phyloP scores from a whole-genome alignment of 1,140 invertebrate species.

The Papilio polyxenes region DNA sequence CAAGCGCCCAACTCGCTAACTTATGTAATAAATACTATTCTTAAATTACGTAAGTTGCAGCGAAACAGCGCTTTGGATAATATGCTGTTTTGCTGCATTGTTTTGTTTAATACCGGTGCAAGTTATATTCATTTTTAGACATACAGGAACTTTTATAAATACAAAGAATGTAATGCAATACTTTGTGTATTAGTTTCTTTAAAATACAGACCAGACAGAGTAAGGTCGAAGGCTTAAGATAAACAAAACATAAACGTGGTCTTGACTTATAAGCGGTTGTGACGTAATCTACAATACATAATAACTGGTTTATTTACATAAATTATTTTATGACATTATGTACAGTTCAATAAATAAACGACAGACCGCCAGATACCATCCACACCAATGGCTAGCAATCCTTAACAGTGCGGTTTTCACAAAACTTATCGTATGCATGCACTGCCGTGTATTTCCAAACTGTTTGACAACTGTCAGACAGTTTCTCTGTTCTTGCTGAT shows the following conservation, averaged over 20 bases:
- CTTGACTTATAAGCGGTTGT: too few species aligned
- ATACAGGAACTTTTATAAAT: too few species aligned
- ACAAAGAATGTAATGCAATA: neutral
- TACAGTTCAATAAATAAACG: too few species aligned
- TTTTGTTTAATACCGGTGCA: neutral
- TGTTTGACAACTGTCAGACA: too few species aligned
- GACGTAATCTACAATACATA: neutral
- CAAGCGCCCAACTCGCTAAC: conserved; percentile 6
- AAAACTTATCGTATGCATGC: too few species aligned
- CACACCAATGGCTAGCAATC: too few species aligned
- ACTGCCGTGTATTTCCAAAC: too few species aligned
- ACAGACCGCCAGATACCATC: too few species aligned
- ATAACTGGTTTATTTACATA: neutral
- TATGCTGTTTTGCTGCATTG: neutral
- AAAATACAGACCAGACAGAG: neutral
- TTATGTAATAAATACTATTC: conserved; percentile 36
- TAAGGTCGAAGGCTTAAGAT: neutral
- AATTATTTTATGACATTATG: too few species aligned
- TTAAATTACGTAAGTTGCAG: conserved; percentile 16
- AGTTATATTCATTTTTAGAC: neutral
- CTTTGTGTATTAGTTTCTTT: too few species aligned
- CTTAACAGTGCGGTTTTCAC: too few species aligned
- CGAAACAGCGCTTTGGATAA: neutral
- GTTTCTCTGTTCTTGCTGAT: too few species aligned
- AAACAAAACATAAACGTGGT: neutral